Evolutionary conservation across 2,113 vertebrate species (phyloP), one percentile per base, ranked within the genome.

Genomic region (Carettochelys insculpta): DNA sequence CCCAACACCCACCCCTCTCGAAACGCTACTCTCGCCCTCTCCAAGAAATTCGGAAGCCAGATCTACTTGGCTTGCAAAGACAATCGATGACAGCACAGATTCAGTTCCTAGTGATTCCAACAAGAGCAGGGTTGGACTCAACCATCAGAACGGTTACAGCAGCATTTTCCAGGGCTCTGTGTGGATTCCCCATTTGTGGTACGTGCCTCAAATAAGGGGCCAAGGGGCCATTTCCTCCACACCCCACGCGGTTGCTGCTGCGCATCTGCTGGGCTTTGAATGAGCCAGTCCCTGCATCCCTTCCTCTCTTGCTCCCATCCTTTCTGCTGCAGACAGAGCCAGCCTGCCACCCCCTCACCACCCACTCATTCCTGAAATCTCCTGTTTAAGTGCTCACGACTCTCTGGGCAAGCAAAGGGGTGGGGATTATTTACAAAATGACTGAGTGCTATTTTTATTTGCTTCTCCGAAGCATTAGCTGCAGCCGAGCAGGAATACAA

Each of bases 361-460:
- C 19, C 52, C 81, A 27, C 56, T 34, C 41, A 3, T 85, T 52
- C 82, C 89, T 0, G 2, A 88, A 56, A 47, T 78, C 54, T 85
- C 82, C 38, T 38, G n/a, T 84, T 31, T 53, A 13, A 68, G 71
- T 1, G 83, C 88, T 89, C 51, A 3, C 85, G 91, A 53, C 86
- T 92, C 84, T 89, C 84, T 0, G 50, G n/a, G 91, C 82, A 90
- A 45, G 77, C 2, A 76, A 94, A 94, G 83, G 80, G 83, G 94
- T 9, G 47, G 94, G 85, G 94, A 79, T 96, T 97, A 96, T 96
- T 96, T 95, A 94, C 96, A 65, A 92, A 92, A 95, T 89, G 95
- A 96, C 8, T 1, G 93, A 92, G 91, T 45, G 95, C 95, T 97
- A 97, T 97, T 96, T 97, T 96, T 97, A 95, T 92, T 93, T 1